phyloP scores from a whole-genome alignment of 2,888 invertebrate species.

The Pyrrhosoma nymphula region DNA sequence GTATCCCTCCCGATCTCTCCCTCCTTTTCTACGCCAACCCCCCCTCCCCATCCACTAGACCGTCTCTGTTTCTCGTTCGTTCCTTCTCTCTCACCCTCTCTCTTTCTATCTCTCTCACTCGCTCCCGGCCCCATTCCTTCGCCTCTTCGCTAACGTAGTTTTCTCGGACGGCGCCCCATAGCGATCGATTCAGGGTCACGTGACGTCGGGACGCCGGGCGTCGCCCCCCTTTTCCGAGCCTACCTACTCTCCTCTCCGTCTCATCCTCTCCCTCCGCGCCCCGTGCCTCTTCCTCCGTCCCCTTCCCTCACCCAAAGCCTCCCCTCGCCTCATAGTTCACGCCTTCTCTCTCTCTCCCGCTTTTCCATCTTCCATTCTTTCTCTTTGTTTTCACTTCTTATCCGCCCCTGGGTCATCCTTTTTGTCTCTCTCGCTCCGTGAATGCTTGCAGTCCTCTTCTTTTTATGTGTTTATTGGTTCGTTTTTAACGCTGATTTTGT shows the following conservation, averaged over 20 bases:
- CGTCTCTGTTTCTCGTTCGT: slow-evolving; percentile 34
- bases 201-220: slow-evolving; percentile 54
- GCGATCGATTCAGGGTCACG: slow-evolving; percentile 64
- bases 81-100: neutral
- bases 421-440: too few relatives aligned
- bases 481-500: too few relatives aligned
- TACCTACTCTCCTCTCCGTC: neutral
- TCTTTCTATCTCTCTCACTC: neutral
- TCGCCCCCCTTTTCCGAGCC: slow-evolving; percentile 35
- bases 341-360: neutral
- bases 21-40: neutral
- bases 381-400: neutral
- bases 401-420: neutral
- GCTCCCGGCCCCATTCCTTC: neutral
- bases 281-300: neutral
- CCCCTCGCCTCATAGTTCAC: neutral
- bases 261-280: neutral
- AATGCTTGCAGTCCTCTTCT: too few relatives aligned
- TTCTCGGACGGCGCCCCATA: slow-evolving; percentile 68
- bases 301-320: neutral
- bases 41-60: neutral
- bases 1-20: slow-evolving; percentile 11
- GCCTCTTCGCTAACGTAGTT: slow-evolving; percentile 57
- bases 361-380: neutral
- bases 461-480: too few relatives aligned